A percentile compares a stretch with the other conserved stretches of the same genome.
These are phyloP conservation scores for Rhingia rostrata DNA, from an alignment of 2,888 invertebrate species.

Conservation along the genomic window DNA sequence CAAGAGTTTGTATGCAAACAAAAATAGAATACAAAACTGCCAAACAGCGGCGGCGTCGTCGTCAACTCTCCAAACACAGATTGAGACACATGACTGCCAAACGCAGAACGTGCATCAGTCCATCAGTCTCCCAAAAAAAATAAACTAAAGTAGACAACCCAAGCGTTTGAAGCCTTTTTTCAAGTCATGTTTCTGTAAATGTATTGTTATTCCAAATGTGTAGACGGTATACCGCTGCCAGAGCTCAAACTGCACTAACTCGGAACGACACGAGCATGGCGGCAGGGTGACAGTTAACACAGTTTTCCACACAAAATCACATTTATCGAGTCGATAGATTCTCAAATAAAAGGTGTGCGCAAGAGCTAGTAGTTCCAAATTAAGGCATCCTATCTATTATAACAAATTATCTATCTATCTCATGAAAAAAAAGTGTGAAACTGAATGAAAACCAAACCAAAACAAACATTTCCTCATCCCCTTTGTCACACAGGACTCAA, in stretches of 20 bases:
- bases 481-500: conserved; percentile 77
- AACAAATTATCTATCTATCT: conserved; percentile 58
- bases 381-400: conserved; percentile 66
- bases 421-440: conserved; percentile 63
- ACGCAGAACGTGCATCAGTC: conserved; percentile 54
- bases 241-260: conserved; percentile 42
- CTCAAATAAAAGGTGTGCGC: conserved; percentile 38
- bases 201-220: conserved; percentile 50
- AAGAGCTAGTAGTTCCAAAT: conserved; percentile 19
- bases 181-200: conserved; percentile 54
- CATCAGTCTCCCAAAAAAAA: conserved; percentile 25
- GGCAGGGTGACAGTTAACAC: conserved; percentile 33
- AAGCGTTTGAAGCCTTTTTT: conserved; percentile 59
- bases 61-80: conserved; percentile 17
- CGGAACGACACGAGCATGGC: conserved; percentile 30
- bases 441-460: conserved; percentile 75
- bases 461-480: conserved; percentile 75
- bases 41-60: conserved; percentile 20
- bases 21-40: neutral
- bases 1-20: conserved; percentile 43
- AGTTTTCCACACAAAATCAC: conserved; percentile 45
- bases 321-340: conserved; percentile 55
- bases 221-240: conserved; percentile 2
- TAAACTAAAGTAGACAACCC: conserved; percentile 25
- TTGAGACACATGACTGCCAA: conserved; percentile 51